Evolutionary conservation across 1,140 invertebrate species (phyloP).

Genomic region (Lineus longissimus): DNA sequence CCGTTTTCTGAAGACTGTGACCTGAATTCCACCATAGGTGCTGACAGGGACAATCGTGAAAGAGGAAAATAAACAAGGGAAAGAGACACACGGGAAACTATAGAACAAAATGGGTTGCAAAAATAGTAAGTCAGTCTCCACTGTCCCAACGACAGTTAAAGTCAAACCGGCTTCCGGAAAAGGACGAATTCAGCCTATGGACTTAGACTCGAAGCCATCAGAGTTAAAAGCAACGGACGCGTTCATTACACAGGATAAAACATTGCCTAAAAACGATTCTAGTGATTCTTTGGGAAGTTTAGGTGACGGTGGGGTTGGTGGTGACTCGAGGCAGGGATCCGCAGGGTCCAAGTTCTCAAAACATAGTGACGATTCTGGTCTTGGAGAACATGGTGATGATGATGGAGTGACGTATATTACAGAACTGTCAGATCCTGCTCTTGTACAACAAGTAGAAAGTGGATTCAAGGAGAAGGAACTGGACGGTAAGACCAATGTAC

Average conservation of each 20-base stretch:
- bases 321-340: slow-evolving; percentile 30
- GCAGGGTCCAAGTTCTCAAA: slow-evolving; percentile 36
- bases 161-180: background rate
- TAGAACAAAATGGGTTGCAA: slow-evolving; percentile 1
- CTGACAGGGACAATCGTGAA: no score
- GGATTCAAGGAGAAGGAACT: slow-evolving; percentile 17
- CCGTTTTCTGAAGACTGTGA: no score
- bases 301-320: slow-evolving; percentile 19
- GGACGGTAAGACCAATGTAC: slow-evolving; percentile 6
- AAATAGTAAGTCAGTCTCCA: background rate
- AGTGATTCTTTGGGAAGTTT: slow-evolving; percentile 23
- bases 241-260: background rate
- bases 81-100: slow-evolving; percentile 7
- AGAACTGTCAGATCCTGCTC: slow-evolving; percentile 29
- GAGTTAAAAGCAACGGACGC: background rate
- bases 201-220: background rate
- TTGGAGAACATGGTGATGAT: slow-evolving; percentile 25
- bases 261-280: slow-evolving; percentile 54
- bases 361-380: slow-evolving; percentile 38
- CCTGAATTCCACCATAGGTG: no score
- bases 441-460: slow-evolving; percentile 27
- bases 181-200: background rate
- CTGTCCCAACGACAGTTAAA: background rate
- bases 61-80: no score
- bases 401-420: slow-evolving; percentile 36